phyloP scores from a whole-genome alignment of 2,888 invertebrate genomes.

The Kuschelorhynchus macadamiae region DNA sequence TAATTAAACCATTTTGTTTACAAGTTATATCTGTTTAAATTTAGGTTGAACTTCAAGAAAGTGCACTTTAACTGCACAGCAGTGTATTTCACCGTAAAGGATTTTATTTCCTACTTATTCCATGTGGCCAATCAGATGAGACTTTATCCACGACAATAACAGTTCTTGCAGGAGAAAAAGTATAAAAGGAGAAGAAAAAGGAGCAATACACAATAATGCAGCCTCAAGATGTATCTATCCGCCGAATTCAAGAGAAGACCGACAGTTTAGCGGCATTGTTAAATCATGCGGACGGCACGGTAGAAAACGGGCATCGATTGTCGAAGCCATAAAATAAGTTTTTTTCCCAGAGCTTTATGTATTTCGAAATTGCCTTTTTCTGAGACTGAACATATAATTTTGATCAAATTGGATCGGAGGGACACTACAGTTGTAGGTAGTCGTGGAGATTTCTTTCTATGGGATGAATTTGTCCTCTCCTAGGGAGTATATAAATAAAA shows the following conservation, averaged over 20 bases:
- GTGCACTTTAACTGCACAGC: too few species aligned
- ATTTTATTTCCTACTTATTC: too few species aligned
- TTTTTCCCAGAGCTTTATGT: constrained; percentile 33
- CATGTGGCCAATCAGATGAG: neutral
- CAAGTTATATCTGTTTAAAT: too few species aligned
- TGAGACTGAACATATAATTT: constrained; percentile 30
- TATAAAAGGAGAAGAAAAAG: constrained; percentile 9
- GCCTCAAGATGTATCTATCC: constrained; percentile 12
- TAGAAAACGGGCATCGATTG: constrained; percentile 28
- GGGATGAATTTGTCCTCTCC: constrained; percentile 16
- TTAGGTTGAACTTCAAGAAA: too few species aligned
- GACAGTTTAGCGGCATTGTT: constrained; percentile 22
- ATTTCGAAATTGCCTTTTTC: constrained; percentile 28
- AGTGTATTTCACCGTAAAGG: too few species aligned
- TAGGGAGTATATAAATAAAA: neutral
- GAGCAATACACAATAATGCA: constrained; percentile 16
- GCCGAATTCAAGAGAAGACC: constrained; percentile 8
- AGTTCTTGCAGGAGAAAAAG: constrained; percentile 6
- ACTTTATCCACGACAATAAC: constrained; percentile 7
- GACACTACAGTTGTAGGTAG: constrained; percentile 6
- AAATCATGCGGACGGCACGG: constrained; percentile 24
- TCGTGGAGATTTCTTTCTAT: constrained; percentile 9
- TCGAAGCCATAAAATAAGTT: constrained; percentile 17
- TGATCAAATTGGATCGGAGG: constrained; percentile 28
- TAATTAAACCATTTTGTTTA: too few species aligned